phyloP scores from a whole-genome alignment of 2,888 invertebrate genomes.

The Heliothis peltigera region DNA sequence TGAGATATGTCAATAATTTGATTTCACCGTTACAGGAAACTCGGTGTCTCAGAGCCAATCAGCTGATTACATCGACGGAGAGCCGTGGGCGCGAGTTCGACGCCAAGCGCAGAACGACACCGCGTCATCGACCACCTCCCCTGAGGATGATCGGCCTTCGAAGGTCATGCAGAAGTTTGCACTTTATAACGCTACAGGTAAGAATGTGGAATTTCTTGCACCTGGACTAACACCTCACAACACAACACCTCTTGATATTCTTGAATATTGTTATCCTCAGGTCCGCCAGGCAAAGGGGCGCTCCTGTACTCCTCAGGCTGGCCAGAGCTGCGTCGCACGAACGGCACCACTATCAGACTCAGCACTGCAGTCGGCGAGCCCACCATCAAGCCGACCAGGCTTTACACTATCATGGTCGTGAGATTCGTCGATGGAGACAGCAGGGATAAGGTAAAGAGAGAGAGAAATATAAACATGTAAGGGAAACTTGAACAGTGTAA shows the following conservation, averaged over 20 bases:
- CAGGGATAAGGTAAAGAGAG: conserved; percentile 74
- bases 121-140: conserved; percentile 60
- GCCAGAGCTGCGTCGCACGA: conserved; percentile 83
- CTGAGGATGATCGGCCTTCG: conserved; percentile 75
- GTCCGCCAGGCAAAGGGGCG: conserved; percentile 82
- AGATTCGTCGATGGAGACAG: conserved; percentile 81
- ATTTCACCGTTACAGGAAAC: conserved; percentile 75
- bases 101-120: conserved; percentile 72
- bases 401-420: conserved; percentile 85
- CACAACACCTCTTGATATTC: background rate
- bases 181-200: conserved; percentile 89
- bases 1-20: too few species aligned
- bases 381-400: conserved; percentile 81
- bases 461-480: background rate
- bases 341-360: conserved; percentile 73
- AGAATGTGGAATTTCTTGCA: background rate
- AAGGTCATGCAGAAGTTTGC: conserved; percentile 80
- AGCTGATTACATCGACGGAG: conserved; percentile 73
- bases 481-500: background rate
- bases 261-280: conserved; percentile 62
- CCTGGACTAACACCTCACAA: background rate
- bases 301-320: conserved; percentile 88
- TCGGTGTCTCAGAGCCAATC: conserved; percentile 79
- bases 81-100: conserved; percentile 74
- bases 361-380: conserved; percentile 81